Evolutionary conservation across 2,113 vertebrate genomes (phyloP), one percentile per base, ranked within the genome.

Genomic region (Oncorhynchus kisutch): DNA sequence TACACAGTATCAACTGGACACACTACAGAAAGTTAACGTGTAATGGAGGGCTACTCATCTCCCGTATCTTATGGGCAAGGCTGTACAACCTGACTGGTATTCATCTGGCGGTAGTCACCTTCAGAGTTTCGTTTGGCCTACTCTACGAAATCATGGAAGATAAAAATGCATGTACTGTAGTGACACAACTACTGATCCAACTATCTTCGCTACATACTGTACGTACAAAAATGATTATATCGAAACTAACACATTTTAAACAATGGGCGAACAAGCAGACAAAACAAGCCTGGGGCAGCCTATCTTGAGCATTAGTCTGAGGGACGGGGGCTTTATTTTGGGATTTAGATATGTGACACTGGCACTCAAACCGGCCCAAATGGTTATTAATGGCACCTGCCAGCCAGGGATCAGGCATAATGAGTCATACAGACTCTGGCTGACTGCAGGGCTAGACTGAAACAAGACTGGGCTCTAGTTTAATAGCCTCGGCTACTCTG

Each of bases 331-430:
- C 67, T 18, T 68, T n/a, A 34, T 16, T 25, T 54, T 71, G 5
- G 70, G 45, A 51, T 18, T 22, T 24, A 71, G 70, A 51, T 18
- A 71, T 57, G 67, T 68, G 31, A 68, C 67, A 68, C 67, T 39
- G 31, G 67, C 67, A 39, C 31, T 68, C 67, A 70, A 78, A 81
- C 59, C 70, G 77, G 75, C 31, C 51, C 25, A 70, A 67, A 71
- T 51, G 69, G 45, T 76, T 70, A 84, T 78, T 72, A 73, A 81
- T 74, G 66, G 69, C 24, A 80, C 59, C 66, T 67, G 60, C 25
- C 34, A 71, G 34, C 70, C 8, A 48, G 72, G 45, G n/a, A 76
- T 25, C 81, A 76, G 45, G 24, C 20, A 29, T 12, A 8, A 20
- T 39, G 20, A 64, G 29, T 66, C 70, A 54, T 16, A 54, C 45